These are phyloP conservation scores for Halichoerus grypus DNA, from an alignment of 2,113 vertebrate species.

Conservation along the genomic window DNA sequence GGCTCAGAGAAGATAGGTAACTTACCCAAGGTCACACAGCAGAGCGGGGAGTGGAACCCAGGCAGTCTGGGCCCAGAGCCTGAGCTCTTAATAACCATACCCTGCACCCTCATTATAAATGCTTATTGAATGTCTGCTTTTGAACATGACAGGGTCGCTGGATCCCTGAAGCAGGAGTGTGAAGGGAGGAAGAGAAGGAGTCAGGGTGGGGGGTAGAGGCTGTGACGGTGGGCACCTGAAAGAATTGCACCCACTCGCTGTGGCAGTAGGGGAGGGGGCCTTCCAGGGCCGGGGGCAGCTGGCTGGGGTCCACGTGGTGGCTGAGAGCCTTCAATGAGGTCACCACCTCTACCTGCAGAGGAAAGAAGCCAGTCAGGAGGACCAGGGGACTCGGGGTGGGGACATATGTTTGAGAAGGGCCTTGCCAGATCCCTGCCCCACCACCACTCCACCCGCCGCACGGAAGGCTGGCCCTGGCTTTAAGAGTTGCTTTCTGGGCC, in stretches of 20 bases:
- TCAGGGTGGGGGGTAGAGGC: neutral
- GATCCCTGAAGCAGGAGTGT: neutral
- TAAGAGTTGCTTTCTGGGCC: neutral
- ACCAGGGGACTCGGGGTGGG: neutral
- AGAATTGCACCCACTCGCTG: constrained; percentile 95
- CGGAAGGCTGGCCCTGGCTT: neutral
- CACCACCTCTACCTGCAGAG: constrained; percentile 90
- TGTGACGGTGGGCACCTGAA: constrained; percentile 89
- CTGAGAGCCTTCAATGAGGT: constrained; percentile 91
- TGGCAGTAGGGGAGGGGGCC: constrained; percentile 94
- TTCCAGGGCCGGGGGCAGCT: constrained; percentile 92
- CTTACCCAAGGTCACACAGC: constrained; percentile 41
- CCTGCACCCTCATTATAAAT: neutral
- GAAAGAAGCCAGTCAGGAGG: neutral
- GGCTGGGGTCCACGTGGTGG: constrained; percentile 91
- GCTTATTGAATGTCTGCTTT: neutral
- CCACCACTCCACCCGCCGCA: neutral
- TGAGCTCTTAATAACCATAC: neutral
- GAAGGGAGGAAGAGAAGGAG: neutral
- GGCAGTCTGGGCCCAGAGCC: neutral
- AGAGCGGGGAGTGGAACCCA: neutral
- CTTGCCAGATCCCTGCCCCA: neutral
- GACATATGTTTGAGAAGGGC: neutral
- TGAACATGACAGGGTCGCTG: neutral
- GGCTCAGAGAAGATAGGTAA: neutral